phyloP scores from a whole-genome alignment of 2,888 invertebrate genomes.

The Poecilus cupreus region DNA sequence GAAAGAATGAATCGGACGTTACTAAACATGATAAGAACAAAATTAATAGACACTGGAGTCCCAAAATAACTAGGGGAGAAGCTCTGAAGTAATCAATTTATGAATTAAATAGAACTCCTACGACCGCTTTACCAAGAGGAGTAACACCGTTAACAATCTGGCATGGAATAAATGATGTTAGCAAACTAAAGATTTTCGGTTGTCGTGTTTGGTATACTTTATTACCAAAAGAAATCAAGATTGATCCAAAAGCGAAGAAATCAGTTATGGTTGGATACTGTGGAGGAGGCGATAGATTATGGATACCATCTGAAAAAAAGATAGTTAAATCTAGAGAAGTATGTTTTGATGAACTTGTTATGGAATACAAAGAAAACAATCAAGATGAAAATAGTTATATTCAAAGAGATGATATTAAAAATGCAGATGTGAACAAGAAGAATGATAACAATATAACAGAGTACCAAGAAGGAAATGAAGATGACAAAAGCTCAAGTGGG shows the following conservation, averaged over 20 bases:
- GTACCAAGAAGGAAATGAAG: too few species aligned
- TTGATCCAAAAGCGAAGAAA: not conserved
- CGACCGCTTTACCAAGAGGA: constrained; percentile 18
- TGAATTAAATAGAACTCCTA: constrained; percentile 51
- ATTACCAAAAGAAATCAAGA: not conserved
- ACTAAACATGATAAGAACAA: constrained; percentile 57
- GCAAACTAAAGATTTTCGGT: constrained; percentile 52
- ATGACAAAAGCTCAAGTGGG: too few species aligned
- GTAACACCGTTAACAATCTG: constrained; percentile 39
- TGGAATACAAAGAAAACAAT: not conserved
- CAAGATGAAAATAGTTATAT: not conserved
- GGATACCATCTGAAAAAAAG: not conserved
- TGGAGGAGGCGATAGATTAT: not conserved
- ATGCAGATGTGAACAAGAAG: too few species aligned
- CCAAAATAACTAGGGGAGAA: constrained; percentile 45
- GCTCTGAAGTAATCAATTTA: constrained; percentile 39
- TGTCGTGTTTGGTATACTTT: constrained; percentile 24
- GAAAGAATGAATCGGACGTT: constrained; percentile 62
- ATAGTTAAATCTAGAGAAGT: constrained; percentile 10
- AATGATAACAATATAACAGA: too few species aligned
- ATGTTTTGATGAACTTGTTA: not conserved
- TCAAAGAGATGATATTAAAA: too few species aligned
- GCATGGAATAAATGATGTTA: constrained; percentile 33
- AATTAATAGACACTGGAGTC: not conserved
- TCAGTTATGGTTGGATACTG: constrained; percentile 18